Percentiles rank a stretch among this genome's conserved stretches.
Evolutionary conservation across 2,888 invertebrate species (phyloP).

Genomic region (Rambutsinella grinnellia): DNA sequence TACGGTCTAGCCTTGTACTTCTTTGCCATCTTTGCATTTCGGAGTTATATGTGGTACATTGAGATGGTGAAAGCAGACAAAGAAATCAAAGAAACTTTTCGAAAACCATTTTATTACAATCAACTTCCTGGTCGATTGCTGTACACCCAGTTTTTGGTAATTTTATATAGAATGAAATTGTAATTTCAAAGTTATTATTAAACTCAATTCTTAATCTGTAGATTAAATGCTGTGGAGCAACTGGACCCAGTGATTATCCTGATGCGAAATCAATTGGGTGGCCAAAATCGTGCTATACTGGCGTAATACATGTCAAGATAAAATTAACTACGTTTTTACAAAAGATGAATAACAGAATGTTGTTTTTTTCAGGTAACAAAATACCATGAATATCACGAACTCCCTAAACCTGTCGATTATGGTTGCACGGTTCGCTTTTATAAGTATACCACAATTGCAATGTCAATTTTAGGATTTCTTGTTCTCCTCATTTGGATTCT

Average conservation of each 20-base stretch:
- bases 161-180: too few species aligned
- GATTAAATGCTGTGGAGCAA: constrained; percentile 9
- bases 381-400: not conserved
- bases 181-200: too few species aligned
- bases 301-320: too few species aligned
- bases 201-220: not conserved
- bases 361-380: too few species aligned
- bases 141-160: constrained; percentile 13
- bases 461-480: not conserved
- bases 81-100: not conserved
- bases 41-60: not conserved
- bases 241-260: not conserved
- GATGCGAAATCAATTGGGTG: constrained; percentile 1
- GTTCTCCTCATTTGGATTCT: not conserved
- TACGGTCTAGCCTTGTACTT: not conserved
- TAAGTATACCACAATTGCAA: not conserved
- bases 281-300: constrained; percentile 6
- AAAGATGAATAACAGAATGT: too few species aligned
- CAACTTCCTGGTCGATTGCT: constrained; percentile 8
- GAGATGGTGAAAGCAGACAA: not conserved
- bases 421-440: constrained; percentile 1
- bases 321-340: too few species aligned
- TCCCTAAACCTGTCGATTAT: not conserved
- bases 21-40: not conserved
- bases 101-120: not conserved